Evolutionary conservation across 2,113 vertebrate genomes (phyloP), one percentile per base, ranked within the genome.

Genomic region (Marmota monax): DNA sequence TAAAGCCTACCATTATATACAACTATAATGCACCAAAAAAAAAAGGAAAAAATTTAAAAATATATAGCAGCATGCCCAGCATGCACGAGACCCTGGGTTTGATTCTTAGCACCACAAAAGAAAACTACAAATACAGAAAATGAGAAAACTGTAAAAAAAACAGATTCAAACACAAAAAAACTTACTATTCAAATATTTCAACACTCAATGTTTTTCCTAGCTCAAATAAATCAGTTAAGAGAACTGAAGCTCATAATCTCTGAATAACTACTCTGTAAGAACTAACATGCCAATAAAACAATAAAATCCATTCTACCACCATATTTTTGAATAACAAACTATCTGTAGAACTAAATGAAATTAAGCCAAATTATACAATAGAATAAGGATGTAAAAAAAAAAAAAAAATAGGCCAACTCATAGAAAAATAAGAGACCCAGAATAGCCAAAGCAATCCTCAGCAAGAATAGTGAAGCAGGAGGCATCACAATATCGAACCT

Each of bases 331-430:
- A 37, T 58, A 83, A 51, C 76, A 1, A 92, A 91, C n/a, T 70
- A 65, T 69, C 32, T 91, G 37, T 23, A 89, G 61, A 88, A 67
- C 74, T 90, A 92, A 92, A 79, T 69, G 5, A 96, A 96, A 77
- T 90, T 63, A 87, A 63, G 37, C 2, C 61, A 96, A 80, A 80
- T 70, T 95, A 89, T 73, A 77, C 39, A 91, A 78, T 1, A 92
- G 9, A 65, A 79, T 84, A 25, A 78, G 25, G 51, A 56, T 56
- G 53, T 56, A 20, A 17, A 56, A 56, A 56, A 11, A 18, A 39
- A 39, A 39, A 39, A 20, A 18, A 56, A 56, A 20, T 56, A 58
- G 51, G 51, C 51, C 51, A 53, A 17, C 13, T 53, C 5, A 53
- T 53, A 16, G 51, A 53, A 53, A 53, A 53, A 53, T 53, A 53